phyloP scores from a whole-genome alignment of 2,113 vertebrate species.

The Cyanoderma ruficeps region DNA sequence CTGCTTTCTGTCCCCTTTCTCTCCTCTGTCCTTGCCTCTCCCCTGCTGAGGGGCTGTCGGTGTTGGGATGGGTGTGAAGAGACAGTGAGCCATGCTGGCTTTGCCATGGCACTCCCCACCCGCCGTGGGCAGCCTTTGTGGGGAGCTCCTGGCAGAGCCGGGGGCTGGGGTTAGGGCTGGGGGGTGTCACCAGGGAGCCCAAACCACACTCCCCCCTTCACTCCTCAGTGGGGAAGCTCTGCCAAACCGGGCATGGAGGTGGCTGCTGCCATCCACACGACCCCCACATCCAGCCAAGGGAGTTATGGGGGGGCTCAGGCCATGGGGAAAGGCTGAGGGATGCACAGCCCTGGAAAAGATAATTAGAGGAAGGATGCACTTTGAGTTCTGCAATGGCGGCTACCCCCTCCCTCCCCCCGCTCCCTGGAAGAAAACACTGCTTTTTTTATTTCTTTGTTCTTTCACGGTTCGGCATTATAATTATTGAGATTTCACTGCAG shows the following conservation, averaged over 20 bases:
- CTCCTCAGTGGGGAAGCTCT: rapidly evolving
- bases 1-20: not conserved
- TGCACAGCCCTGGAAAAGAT: not conserved
- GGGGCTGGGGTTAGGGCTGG: not conserved
- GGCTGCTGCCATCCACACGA: rapidly evolving
- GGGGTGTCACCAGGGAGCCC: not conserved
- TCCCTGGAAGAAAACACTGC: slow-evolving; percentile 17
- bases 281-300: not conserved
- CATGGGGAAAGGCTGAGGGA: not conserved
- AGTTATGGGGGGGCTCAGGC: rapidly evolving
- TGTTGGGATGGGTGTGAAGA: not conserved
- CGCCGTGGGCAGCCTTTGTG: rapidly evolving
- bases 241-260: rapidly evolving
- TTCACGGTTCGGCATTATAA: slow-evolving; percentile 36
- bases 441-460: slow-evolving; percentile 55
- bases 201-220: rapidly evolving
- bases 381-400: not conserved
- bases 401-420: not conserved
- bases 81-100: rapidly evolving
- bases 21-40: not conserved
- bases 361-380: slow-evolving; percentile 10
- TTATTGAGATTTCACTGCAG: slow-evolving; percentile 65
- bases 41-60: not conserved
- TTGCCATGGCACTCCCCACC: rapidly evolving
- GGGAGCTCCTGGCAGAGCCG: not conserved